phyloP scores from a whole-genome alignment of 2,888 invertebrate species.

The Uropetala carovei region DNA sequence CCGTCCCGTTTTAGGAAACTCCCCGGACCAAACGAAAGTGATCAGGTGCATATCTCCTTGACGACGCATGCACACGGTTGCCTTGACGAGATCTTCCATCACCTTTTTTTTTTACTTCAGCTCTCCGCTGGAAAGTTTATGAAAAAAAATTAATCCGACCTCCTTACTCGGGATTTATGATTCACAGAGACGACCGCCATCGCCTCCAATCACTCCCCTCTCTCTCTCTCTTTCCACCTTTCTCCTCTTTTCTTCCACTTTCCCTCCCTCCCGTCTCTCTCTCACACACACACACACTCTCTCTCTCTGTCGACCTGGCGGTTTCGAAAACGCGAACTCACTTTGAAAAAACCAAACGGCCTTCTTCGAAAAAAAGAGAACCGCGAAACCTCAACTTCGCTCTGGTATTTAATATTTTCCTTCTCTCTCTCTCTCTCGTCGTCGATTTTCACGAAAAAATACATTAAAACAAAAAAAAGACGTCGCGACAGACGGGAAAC shows the following conservation, averaged over 20 bases:
- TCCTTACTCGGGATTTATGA: slow-evolving; percentile 9
- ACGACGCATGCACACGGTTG: neutral
- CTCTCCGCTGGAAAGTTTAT: neutral
- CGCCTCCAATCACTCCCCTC: neutral
- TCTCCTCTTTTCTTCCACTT: neutral
- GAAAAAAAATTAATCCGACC: neutral
- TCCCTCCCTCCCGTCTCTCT: neutral
- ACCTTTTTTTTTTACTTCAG: neutral
- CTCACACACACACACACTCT: too few species aligned
- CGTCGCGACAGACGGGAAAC: too few species aligned
- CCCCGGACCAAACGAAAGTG: slow-evolving; percentile 12
- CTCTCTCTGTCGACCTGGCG: neutral
- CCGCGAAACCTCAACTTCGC: neutral
- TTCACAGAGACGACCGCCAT: neutral
- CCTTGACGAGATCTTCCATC: neutral
- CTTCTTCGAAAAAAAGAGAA: neutral
- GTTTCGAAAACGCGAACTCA: too few species aligned
- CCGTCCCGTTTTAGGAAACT: slow-evolving; percentile 9
- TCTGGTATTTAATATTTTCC: neutral
- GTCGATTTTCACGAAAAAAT: too few species aligned
- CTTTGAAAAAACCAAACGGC: neutral
- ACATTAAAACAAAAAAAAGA: too few species aligned
- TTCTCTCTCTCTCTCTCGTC: neutral
- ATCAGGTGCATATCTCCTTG: slow-evolving; percentile 6
- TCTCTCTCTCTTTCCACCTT: neutral